Conservation (phyloP, 2,113 vertebrate genomes). For the Rana temporaria region DNA sequence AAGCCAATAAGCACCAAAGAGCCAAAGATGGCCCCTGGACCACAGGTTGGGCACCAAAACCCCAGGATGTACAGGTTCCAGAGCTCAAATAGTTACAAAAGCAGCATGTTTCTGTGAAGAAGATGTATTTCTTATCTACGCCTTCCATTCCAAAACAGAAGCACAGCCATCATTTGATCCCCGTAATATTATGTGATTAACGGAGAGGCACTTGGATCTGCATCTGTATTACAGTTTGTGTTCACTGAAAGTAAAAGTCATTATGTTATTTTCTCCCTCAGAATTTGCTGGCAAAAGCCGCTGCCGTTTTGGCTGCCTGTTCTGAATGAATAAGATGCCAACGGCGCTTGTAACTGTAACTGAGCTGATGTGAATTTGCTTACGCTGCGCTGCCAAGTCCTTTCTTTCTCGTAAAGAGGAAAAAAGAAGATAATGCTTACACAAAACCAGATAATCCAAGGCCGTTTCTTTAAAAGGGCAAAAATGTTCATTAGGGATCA, state of each 20-base stretch:
- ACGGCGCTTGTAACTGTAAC: conserved; percentile 12
- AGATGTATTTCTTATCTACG: not conserved
- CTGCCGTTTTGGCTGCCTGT: conserved; percentile 19
- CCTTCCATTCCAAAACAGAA: not conserved
- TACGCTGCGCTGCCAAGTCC: conserved; percentile 4
- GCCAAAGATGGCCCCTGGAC: too few species aligned
- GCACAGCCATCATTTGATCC: conserved; percentile 1
- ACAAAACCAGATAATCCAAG: too few species aligned
- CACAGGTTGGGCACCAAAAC: not conserved
- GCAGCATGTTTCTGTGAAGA: too few species aligned
- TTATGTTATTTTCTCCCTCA: conserved; percentile 1
- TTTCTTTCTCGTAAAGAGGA: conserved; percentile 8
- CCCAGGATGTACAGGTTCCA: too few species aligned
- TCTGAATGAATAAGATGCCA: conserved; percentile 5
- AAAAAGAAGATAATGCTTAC: not conserved
- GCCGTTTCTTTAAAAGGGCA: too few species aligned
- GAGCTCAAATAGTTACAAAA: too few species aligned
- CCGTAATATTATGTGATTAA: conserved; percentile 14
- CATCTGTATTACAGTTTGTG: conserved; percentile 21
- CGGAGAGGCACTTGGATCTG: conserved; percentile 19
- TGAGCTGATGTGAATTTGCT: conserved; percentile 19
- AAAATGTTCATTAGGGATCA: too few species aligned
- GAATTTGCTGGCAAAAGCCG: conserved; percentile 13
- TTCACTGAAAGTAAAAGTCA: conserved; percentile 6
- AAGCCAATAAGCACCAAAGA: too few species aligned